Base-by-base conservation (phyloP, 2,888 invertebrate species). In the Acanthoscelides obtectus region DNA sequence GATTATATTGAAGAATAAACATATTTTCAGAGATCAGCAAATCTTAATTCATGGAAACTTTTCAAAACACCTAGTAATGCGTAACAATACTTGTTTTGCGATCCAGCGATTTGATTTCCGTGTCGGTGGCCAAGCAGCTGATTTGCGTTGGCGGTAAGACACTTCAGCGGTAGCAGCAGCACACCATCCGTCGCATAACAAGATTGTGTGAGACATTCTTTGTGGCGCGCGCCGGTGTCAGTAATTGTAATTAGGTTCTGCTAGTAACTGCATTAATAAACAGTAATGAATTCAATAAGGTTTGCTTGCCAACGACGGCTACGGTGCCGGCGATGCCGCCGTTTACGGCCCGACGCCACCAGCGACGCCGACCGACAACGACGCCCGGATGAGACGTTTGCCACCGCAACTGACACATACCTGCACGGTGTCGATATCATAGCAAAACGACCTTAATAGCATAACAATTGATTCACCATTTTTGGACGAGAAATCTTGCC, bases 201-300 rank as follows among this genome's bases (percentile, higher is more conserved):
- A 80, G 80, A 80, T 80, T 80, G 79, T 79, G 78, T 78, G 78
- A 77, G 78, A 77, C 75, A 81, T 82, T 81, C 79, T 79, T 79
- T 78, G 77, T 75, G 77, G 77, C 76, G 77, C 77, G 77, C 79
- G 77, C 78, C 77, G 79, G 78, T 79, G 79, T 79, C 78, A 78
- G 77, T 78, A 83, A 85, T 85, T 85, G 83, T 84, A 85, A 85
- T 85, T 84, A 84, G 83, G 83, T 84, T 25, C 22, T 84, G 78
- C 80, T 81, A 82, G 84, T 86, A 86, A 86, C 84, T 84, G 83
- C 84, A 84, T 85, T 86, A 85, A 85, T 85, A 85, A 86, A 80
- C 82, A 80, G 79, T 82, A 82, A 83, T 81, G 80, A 83, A 83
- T 83, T 82, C 81, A 81, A 83, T 83, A 81, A 83, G 80, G 80